Evolutionary conservation across 2,888 invertebrate species (phyloP).

Genomic region (Callyntrura sp.): DNA sequence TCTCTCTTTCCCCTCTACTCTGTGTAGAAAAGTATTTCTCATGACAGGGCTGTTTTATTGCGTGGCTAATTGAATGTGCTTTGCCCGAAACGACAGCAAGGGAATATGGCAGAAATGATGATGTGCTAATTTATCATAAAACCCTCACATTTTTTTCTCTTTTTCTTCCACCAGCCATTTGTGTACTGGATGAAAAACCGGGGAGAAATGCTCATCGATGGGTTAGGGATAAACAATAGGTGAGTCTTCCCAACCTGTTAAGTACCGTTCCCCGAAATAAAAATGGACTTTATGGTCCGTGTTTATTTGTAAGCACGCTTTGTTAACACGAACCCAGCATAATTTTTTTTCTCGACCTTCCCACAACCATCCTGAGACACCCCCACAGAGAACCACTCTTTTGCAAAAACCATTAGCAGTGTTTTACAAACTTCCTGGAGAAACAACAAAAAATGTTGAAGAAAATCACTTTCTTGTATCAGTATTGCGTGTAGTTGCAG

Average conservation of each 20-base stretch:
- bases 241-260: constrained; percentile 51
- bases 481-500: not conserved
- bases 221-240: constrained; percentile 87
- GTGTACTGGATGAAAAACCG: constrained; percentile 93
- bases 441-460: not conserved
- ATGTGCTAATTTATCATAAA: constrained; percentile 57
- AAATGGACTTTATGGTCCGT: too few species aligned
- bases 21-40: not conserved
- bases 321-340: not conserved
- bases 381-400: not conserved
- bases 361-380: too few species aligned
- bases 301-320: not conserved
- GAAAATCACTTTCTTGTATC: not conserved
- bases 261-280: too few species aligned
- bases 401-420: not conserved
- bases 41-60: constrained; percentile 60
- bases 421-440: not conserved
- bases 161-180: constrained; percentile 85
- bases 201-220: constrained; percentile 93
- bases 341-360: not conserved
- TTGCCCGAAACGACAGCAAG: not conserved
- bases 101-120: constrained; percentile 40
- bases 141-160: constrained; percentile 44
- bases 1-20: not conserved
- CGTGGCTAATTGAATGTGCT: constrained; percentile 59